A percentile compares a stretch with the other conserved stretches of the same genome.
phyloP scores from a whole-genome alignment of 2,888 invertebrate species.

The Lamellibrachia satsuma region DNA sequence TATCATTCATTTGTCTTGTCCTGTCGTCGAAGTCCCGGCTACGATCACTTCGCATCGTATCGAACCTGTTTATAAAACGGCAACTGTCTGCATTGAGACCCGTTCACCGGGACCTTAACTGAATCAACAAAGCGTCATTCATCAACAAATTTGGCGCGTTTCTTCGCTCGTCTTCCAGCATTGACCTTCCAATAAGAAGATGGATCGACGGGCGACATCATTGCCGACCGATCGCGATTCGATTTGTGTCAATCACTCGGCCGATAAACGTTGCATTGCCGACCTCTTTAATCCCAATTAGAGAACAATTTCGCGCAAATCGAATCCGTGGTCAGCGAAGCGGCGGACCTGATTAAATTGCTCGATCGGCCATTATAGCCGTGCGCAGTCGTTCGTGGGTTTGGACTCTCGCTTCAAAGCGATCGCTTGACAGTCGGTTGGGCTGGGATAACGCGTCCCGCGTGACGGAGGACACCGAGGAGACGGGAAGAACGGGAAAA shows the following conservation, averaged over 20 bases:
- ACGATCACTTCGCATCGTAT: too few species aligned
- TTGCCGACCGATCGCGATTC: conserved; percentile 13
- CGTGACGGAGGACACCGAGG: not conserved
- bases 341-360: conserved; percentile 13
- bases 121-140: not conserved
- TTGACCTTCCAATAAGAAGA: not conserved
- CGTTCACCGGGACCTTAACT: too few species aligned
- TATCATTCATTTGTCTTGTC: too few species aligned
- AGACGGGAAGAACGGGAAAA: not conserved
- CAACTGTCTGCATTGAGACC: too few species aligned
- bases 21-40: not conserved
- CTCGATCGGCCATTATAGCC: not conserved
- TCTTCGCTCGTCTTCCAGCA: not conserved
- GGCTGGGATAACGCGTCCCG: not conserved
- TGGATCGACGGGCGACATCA: not conserved
- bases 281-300: conserved; percentile 17
- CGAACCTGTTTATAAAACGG: too few species aligned
- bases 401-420: not conserved
- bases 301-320: conserved; percentile 13
- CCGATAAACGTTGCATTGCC: conserved; percentile 17
- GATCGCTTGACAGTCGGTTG: not conserved
- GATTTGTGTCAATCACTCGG: conserved; percentile 17
- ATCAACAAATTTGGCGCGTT: not conserved
- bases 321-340: conserved; percentile 3
- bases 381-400: not conserved